A percentile compares a stretch with the other conserved stretches of the same genome.
Evolutionary conservation across 1,140 invertebrate species (phyloP).

Genomic region (Heliconius hermathena): DNA sequence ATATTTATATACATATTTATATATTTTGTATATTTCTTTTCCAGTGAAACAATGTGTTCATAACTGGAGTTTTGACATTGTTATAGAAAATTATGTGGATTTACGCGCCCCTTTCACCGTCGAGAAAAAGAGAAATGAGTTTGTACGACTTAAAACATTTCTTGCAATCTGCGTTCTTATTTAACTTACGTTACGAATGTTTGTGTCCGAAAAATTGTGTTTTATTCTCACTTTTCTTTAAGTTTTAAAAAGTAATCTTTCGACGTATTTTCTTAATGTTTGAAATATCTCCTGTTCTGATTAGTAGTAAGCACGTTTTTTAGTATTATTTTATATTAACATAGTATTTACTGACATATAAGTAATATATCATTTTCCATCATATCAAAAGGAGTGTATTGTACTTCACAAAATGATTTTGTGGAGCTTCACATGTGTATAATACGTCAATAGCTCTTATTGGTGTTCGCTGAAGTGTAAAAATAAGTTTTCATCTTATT

Average conservation of each 20-base stretch:
- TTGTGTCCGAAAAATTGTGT: constrained; percentile 36
- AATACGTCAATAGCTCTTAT: not conserved
- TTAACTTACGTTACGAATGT: constrained; percentile 61
- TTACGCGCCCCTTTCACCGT: constrained; percentile 44
- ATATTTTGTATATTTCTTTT: constrained; percentile 35
- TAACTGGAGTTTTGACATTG: constrained; percentile 45
- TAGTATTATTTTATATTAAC: not conserved
- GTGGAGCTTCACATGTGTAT: not conserved
- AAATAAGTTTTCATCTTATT: not conserved
- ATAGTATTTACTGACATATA: no score
- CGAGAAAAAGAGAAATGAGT: constrained; percentile 56
- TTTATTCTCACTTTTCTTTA: constrained; percentile 23
- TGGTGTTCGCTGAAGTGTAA: not conserved
- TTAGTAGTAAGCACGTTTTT: not conserved
- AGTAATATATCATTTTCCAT: no score
- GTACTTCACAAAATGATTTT: not conserved
- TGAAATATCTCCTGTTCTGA: not conserved
- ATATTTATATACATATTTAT: not conserved
- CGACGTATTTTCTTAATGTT: not conserved
- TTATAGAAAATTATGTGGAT: constrained; percentile 53
- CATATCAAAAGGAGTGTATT: not conserved
- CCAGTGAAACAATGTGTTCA: constrained; percentile 23
- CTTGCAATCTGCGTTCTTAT: constrained; percentile 52
- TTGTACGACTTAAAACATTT: constrained; percentile 60
- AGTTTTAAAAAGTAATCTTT: not conserved